Percentiles rank a stretch among this genome's conserved stretches.
Evolutionary conservation across 2,888 invertebrate genomes (phyloP).

Genomic region (Andrena fulva): DNA sequence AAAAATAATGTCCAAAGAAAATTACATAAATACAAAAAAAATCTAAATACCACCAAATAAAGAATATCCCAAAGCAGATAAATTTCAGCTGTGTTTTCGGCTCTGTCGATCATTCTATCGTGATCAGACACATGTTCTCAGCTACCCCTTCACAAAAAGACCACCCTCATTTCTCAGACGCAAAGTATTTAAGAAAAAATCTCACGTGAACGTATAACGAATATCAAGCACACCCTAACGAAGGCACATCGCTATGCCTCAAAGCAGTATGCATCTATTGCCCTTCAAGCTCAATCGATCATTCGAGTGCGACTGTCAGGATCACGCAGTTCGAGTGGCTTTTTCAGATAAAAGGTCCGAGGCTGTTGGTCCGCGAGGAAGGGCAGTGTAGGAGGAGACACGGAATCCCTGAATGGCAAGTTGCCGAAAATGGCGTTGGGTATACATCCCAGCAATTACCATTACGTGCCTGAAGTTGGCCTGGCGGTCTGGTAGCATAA

Average conservation of each 20-base stretch:
- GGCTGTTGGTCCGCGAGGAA: conserved; percentile 11
- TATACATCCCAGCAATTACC: conserved; percentile 81
- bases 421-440: conserved; percentile 80
- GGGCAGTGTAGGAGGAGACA: conserved; percentile 51
- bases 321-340: conserved; percentile 14
- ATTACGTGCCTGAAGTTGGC: conserved; percentile 78
- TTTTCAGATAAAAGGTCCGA: conserved; percentile 21
- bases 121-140: no score
- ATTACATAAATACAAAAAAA: no score
- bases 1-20: no score
- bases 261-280: background rate
- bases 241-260: background rate
- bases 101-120: no score
- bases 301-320: conserved; percentile 2
- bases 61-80: no score
- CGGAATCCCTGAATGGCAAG: conserved; percentile 74
- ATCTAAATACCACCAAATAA: no score
- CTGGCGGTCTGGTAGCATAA: conserved; percentile 80
- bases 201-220: background rate
- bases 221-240: background rate
- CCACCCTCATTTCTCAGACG: no score
- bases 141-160: no score
- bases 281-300: conserved; percentile 2
- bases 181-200: no score
- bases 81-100: no score